Percentiles rank a stretch among this genome's conserved stretches.
phyloP scores from a whole-genome alignment of 1,140 invertebrate species.

The Venturia canescens region DNA sequence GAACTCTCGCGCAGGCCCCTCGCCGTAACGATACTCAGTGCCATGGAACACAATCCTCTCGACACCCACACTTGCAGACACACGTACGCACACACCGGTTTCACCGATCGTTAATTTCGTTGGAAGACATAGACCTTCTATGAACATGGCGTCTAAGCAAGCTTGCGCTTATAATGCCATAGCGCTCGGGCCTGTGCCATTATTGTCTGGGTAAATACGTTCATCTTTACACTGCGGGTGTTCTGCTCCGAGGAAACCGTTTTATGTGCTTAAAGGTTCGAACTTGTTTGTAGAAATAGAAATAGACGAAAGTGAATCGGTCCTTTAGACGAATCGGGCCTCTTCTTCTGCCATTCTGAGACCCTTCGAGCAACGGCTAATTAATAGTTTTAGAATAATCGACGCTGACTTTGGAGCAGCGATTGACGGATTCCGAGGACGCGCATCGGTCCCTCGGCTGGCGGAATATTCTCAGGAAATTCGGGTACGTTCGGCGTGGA shows the following conservation, averaged over 20 bases:
- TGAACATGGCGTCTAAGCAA: neutral
- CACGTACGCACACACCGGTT: constrained; percentile 23
- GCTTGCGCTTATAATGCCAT: constrained; percentile 13
- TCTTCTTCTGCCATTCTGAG: too few relatives aligned
- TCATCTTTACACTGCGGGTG: neutral
- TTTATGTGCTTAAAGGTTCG: too few relatives aligned
- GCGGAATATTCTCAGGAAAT: too few relatives aligned
- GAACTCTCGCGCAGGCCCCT: constrained; percentile 9
- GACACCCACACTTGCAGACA: neutral
- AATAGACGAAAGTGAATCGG: too few relatives aligned
- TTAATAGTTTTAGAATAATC: neutral
- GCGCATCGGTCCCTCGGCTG: too few relatives aligned
- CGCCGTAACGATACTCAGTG: neutral
- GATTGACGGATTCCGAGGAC: too few relatives aligned
- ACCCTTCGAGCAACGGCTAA: neutral
- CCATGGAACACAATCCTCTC: constrained; percentile 41
- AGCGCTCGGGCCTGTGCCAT: neutral
- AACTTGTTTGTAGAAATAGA: too few relatives aligned
- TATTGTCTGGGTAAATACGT: neutral
- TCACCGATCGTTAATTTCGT: constrained; percentile 43
- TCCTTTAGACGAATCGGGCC: too few relatives aligned
- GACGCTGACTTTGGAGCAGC: too few relatives aligned
- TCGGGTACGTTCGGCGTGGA: neutral
- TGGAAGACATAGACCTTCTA: constrained; percentile 32
- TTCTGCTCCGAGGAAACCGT: neutral